Evolutionary conservation across 1,140 invertebrate genomes (phyloP).

Genomic region (Aporrectodea caliginosa): DNA sequence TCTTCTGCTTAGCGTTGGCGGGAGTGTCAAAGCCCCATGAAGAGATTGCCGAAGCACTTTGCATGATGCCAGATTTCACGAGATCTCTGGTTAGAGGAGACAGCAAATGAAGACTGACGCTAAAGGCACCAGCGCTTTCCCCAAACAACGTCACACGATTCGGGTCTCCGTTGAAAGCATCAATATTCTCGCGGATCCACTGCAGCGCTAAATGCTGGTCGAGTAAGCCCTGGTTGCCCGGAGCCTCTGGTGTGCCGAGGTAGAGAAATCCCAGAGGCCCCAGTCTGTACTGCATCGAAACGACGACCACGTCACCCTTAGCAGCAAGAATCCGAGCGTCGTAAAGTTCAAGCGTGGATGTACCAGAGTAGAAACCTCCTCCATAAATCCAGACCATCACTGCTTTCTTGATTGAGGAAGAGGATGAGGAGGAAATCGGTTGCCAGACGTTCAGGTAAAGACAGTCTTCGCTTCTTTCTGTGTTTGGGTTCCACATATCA

Average conservation of each 20-base stretch:
- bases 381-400: slow-evolving; percentile 19
- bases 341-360: background rate
- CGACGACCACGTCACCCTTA: slow-evolving; percentile 46
- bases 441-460: slow-evolving; percentile 45
- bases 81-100: background rate
- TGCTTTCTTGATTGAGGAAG: background rate
- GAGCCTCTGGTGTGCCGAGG: slow-evolving; percentile 56
- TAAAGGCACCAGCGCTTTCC: slow-evolving; percentile 38
- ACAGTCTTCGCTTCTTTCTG: slow-evolving; percentile 61
- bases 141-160: slow-evolving; percentile 41
- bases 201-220: slow-evolving; percentile 86
- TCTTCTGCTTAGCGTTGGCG: background rate
- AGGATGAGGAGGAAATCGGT: slow-evolving; percentile 32
- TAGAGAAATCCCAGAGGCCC: slow-evolving; percentile 15
- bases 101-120: background rate
- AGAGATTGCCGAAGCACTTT: slow-evolving; percentile 57
- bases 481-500: slow-evolving; percentile 64
- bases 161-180: slow-evolving; percentile 41
- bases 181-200: slow-evolving; percentile 61
- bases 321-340: background rate
- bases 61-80: background rate
- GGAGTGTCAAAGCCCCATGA: slow-evolving; percentile 41
- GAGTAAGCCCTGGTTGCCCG: slow-evolving; percentile 64
- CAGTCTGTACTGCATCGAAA: slow-evolving; percentile 11
- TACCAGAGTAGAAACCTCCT: slow-evolving; percentile 15